phyloP scores from a whole-genome alignment of 2,797 vertebrate species.

The Spinus pinus region DNA sequence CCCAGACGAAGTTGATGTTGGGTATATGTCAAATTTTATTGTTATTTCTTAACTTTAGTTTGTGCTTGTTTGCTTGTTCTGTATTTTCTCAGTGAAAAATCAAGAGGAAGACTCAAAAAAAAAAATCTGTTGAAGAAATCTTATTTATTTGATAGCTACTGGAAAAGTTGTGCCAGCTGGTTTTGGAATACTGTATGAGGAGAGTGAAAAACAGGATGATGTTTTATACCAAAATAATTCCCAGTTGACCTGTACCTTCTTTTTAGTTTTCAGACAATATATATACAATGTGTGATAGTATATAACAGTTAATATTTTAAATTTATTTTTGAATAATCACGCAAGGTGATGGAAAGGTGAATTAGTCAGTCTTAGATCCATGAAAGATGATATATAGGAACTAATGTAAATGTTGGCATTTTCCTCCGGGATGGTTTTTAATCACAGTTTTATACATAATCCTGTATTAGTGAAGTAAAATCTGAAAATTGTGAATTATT shows the following conservation, averaged over 20 bases:
- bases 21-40: conserved; percentile 78
- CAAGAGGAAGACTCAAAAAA: conserved; percentile 9
- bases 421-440: not conserved
- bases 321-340: not conserved
- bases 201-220: not conserved
- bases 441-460: not conserved
- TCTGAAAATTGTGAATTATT: not conserved
- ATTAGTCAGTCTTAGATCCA: not conserved
- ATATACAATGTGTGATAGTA: not conserved
- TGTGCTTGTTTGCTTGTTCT: not conserved
- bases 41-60: conserved; percentile 2
- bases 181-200: not conserved
- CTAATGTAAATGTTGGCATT: not conserved
- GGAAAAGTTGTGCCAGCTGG: not conserved
- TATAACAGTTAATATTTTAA: not conserved
- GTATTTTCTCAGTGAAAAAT: not conserved
- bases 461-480: not conserved
- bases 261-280: not conserved
- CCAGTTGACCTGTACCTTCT: not conserved
- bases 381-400: not conserved
- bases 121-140: not conserved
- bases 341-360: not conserved
- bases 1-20: conserved; percentile 83
- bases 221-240: not conserved
- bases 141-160: not conserved